Conservation (phyloP, 2,797 vertebrate species). For the Liparis tanakae region DNA sequence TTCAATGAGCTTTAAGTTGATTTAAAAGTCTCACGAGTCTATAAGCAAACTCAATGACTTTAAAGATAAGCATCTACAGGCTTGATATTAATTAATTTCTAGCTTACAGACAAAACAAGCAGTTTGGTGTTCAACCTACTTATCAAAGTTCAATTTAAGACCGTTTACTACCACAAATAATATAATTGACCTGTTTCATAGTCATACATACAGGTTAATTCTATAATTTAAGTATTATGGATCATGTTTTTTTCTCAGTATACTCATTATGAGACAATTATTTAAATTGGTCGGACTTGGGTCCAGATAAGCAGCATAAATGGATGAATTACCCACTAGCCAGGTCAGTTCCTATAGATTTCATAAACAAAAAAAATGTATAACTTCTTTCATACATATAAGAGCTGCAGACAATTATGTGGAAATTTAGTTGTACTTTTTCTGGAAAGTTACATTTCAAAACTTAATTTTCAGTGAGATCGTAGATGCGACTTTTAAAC, state of each 20-base stretch:
- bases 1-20: background rate
- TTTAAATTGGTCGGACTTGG: background rate
- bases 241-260: background rate
- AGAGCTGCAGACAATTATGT: no score
- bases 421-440: no score
- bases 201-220: background rate
- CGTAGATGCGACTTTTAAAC: background rate
- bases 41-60: background rate
- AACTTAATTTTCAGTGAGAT: background rate
- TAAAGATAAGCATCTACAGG: background rate
- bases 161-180: no score
- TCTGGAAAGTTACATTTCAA: background rate
- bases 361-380: background rate
- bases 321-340: background rate
- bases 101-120: no score
- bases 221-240: background rate
- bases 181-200: background rate
- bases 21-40: background rate
- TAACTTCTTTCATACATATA: background rate
- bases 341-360: background rate
- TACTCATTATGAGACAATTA: background rate
- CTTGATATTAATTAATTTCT: slow-evolving; percentile 3
- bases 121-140: no score
- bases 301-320: background rate
- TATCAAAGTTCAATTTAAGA: no score